Evolutionary conservation across 2,113 vertebrate genomes (phyloP).

Genomic region (Apodemus sylvaticus): DNA sequence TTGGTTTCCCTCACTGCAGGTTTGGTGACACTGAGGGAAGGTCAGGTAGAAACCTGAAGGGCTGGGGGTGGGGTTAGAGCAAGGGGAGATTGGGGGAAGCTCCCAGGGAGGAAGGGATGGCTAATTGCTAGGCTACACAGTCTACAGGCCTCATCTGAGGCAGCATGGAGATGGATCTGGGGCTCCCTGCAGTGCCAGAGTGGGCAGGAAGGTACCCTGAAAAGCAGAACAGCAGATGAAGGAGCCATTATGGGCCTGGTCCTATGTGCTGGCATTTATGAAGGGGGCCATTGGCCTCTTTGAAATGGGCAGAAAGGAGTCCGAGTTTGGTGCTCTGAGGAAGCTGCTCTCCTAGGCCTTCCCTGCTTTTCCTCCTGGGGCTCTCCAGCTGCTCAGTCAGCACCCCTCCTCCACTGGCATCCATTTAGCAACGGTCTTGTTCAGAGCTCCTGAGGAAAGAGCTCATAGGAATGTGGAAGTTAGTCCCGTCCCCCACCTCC

Average conservation of each 20-base stretch:
- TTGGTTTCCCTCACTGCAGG: neutral
- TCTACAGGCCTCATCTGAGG: neutral
- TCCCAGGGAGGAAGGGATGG: neutral
- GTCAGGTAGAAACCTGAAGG: neutral
- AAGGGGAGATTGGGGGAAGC: neutral
- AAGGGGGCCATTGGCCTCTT: neutral
- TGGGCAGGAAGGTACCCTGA: neutral
- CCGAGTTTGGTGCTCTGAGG: neutral
- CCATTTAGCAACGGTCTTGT: neutral
- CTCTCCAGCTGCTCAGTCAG: neutral
- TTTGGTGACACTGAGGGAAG: neutral
- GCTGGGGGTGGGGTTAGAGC: too few species aligned
- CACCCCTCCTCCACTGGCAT: neutral
- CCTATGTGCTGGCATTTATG: neutral
- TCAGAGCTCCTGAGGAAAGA: neutral
- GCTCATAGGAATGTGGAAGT: neutral
- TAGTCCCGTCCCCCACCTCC: neutral
- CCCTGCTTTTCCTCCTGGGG: constrained; percentile 37
- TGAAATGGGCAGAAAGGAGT: neutral
- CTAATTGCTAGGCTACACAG: neutral
- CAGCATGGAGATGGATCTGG: neutral
- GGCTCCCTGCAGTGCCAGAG: neutral
- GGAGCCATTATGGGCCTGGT: neutral
- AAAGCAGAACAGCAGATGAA: neutral
- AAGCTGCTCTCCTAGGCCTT: neutral